These are phyloP conservation scores for Platycheirus albimanus DNA, from an alignment of 2,888 invertebrate genomes.

Conservation along the genomic window DNA sequence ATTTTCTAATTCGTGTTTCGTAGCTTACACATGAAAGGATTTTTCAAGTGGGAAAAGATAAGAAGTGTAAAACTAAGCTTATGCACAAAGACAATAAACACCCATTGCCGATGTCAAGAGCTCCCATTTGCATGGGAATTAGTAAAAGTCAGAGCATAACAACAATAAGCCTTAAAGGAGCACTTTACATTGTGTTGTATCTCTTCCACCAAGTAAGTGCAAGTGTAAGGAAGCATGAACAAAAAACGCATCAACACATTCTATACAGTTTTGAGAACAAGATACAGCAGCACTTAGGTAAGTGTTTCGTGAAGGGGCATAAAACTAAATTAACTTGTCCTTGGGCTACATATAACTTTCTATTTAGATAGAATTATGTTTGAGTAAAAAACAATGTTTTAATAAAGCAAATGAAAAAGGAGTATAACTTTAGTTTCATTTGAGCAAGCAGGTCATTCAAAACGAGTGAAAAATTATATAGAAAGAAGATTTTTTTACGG, in stretches of 20 bases:
- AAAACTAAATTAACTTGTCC: constrained; percentile 47
- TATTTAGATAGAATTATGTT: not conserved
- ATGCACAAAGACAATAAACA: constrained; percentile 34
- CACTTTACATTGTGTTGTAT: constrained; percentile 27
- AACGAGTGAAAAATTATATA: too few species aligned
- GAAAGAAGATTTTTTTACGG: too few species aligned
- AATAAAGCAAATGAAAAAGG: too few species aligned
- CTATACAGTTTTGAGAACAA: constrained; percentile 11
- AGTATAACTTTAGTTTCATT: too few species aligned
- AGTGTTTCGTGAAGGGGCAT: constrained; percentile 43
- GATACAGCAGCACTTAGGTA: constrained; percentile 30
- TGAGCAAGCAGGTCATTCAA: too few species aligned
- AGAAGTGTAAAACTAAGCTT: constrained; percentile 26
- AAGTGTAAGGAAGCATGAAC: constrained; percentile 5
- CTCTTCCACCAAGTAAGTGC: constrained; percentile 19
- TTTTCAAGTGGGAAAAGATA: constrained; percentile 23
- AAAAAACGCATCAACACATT: constrained; percentile 18
- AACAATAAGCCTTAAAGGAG: constrained; percentile 50
- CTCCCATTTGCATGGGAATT: constrained; percentile 39
- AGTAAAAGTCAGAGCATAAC: constrained; percentile 42
- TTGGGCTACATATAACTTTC: not conserved
- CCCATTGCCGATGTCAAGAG: constrained; percentile 39
- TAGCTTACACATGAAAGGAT: constrained; percentile 8
- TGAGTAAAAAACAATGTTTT: too few species aligned
- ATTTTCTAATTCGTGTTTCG: too few species aligned